phyloP scores from a whole-genome alignment of 2,888 invertebrate species.

The Saturnia japonica region DNA sequence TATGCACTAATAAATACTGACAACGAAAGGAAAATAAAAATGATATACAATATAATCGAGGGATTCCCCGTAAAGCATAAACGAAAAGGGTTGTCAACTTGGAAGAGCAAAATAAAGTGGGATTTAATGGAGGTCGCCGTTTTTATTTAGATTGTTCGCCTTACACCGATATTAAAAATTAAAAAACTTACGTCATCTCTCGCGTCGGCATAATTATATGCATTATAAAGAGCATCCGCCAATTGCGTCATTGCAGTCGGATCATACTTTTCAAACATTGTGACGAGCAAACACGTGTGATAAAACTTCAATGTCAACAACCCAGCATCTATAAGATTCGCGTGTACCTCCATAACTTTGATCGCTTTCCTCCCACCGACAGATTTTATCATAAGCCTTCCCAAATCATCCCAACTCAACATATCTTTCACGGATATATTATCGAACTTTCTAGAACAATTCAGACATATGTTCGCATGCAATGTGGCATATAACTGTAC shows the following conservation, averaged over 20 bases:
- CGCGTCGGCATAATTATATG: conserved; percentile 65
- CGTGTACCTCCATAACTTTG: conserved; percentile 80
- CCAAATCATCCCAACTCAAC: conserved; percentile 83
- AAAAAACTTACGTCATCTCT: conserved; percentile 59
- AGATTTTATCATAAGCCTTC: conserved; percentile 81
- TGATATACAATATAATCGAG: too few species aligned
- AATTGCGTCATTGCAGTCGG: conserved; percentile 54
- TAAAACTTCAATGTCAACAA: conserved; percentile 84
- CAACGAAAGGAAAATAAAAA: too few species aligned
- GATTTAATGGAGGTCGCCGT: too few species aligned
- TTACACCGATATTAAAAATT: too few species aligned
- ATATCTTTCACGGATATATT: conserved; percentile 73
- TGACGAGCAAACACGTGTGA: conserved; percentile 78
- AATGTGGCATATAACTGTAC: conserved; percentile 80
- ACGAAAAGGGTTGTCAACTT: too few species aligned
- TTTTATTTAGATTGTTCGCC: too few species aligned
- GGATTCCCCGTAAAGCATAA: too few species aligned
- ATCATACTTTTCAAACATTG: conserved; percentile 71
- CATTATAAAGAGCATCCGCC: conserved; percentile 65
- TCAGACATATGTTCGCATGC: conserved; percentile 82
- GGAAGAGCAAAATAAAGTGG: too few species aligned
- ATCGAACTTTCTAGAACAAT: conserved; percentile 79
- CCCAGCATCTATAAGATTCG: conserved; percentile 78
- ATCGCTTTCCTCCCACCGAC: conserved; percentile 82
- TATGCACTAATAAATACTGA: too few species aligned